Base-by-base conservation (phyloP, 1,140 invertebrate species). In the Drosophila leontia region DNA sequence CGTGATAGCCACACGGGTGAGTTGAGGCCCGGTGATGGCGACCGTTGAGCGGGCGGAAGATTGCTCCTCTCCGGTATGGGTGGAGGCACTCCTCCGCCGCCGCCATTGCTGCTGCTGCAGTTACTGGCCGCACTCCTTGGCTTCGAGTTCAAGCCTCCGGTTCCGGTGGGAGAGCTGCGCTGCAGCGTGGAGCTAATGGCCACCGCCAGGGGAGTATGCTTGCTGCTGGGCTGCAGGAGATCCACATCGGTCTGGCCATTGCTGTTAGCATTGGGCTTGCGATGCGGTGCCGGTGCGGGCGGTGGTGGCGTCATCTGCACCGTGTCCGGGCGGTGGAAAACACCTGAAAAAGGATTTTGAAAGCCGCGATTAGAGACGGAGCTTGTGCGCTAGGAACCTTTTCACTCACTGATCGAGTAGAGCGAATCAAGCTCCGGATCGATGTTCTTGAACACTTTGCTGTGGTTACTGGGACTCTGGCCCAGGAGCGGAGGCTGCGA, bases 401-500 rank as follows among this genome's bases (percentile, higher is more conserved):
- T 4, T 4, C 5, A 57, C 84, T 78, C 75, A 92, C 92, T 92
- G 59, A 92, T 92, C 7, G 92, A 92, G 62, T 92, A 92, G 15
- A 92, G 85, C 17, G 92, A 92, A 58, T 92, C 92, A 80, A 92
- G 57, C 42, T 92, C 92, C 1, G 92, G 92, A 92, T 92, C 92
- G 60, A 92, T 92, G 65, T 92, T 92, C 74, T 92, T 92, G 77
- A 92, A 92, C 67, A 92, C 91, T 91, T 92, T 92, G 63, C 80
- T 92, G 78, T 83, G 91, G 76, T 78, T 87, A 51, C 78, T 92
- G 51, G 91, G 91, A 58, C 91, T 92, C 61, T 92, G 91, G 13
- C 91, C 91, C 39, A 68, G 37, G 13, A 92, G 79, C 19, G 90
- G 60, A 17, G 91, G 90, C 7, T 56, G 53, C 12, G 62, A 34